Evolutionary conservation across 1,140 invertebrate genomes (phyloP), one percentile per base, ranked within the genome.

Genomic region (Musca domestica): DNA sequence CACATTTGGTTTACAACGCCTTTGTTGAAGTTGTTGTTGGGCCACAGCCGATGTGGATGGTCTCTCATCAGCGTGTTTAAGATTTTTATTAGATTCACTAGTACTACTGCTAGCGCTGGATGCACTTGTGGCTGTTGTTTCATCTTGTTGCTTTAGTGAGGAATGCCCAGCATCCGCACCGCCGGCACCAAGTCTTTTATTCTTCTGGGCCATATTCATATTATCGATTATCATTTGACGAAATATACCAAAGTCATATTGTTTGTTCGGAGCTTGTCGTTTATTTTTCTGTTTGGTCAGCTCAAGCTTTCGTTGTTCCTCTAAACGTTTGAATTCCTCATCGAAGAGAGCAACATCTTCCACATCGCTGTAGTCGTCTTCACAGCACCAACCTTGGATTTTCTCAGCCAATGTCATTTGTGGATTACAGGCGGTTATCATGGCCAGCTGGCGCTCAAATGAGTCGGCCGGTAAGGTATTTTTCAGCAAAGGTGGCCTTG

Each of bases 291-390:
- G 54, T 61, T 63, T 63, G 22, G 10, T 30, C 23, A 23, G 25
- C 19, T 51, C 14, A 9, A 52, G 14, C 51, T 48, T 46, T 58
- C 61, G 46, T 17, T 68, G 41, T 46, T 51, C 34, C 17, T 68
- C 67, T 27, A 77, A 72, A 1, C 72, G 69, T 49, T 73, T 68
- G 17, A 80, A 80, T 9, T 64, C 63, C 0, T 72, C 68, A 34
- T 76, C 76, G 23, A 80, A 80, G n/a, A 65, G 72, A 14, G 73
- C 73, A 4, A 80, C 78, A 68, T 80, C 78, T 34, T 80, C 78
- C 14, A 80, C 75, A 22, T 67, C 74, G 20, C 74, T 75, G 46
- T 73, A 71, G 7, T 73, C 70, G 0, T 63, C 48, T 14, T 64
- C 71, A 20, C 70, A 73, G 30, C 67, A 70, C 78, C 78, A 80